Conservation (phyloP, 2,888 invertebrate species). For the Pachliopta kotzebuea region DNA sequence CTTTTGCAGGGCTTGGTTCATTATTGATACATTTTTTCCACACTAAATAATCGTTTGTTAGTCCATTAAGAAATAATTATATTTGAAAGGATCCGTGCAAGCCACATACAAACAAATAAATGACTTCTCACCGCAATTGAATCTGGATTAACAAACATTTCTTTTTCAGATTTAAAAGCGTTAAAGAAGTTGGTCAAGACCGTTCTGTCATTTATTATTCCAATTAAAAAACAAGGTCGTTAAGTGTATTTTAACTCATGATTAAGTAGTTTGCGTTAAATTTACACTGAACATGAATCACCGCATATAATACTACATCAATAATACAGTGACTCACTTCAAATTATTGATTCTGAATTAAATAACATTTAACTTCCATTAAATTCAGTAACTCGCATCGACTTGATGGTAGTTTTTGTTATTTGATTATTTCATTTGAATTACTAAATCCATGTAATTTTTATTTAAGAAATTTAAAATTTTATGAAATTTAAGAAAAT, state of each 20-base stretch:
- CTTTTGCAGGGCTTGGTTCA: too few species aligned
- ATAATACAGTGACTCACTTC: constrained; percentile 20
- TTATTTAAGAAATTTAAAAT: too few species aligned
- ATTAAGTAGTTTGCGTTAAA: neutral
- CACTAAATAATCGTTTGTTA: too few species aligned
- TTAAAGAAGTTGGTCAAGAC: neutral
- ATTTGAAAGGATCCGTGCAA: too few species aligned
- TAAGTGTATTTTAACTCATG: constrained; percentile 1
- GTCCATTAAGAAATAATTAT: too few species aligned
- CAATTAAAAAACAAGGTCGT: neutral
- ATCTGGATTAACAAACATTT: neutral
- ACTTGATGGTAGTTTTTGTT: too few species aligned
- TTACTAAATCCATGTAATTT: too few species aligned
- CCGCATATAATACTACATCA: constrained; percentile 7
- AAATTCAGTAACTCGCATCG: neutral
- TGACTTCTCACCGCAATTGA: neutral
- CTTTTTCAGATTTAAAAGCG: neutral
- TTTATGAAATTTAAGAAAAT: too few species aligned
- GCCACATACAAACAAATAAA: too few species aligned
- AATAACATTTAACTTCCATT: neutral
- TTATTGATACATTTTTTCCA: too few species aligned
- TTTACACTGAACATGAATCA: constrained; percentile 14
- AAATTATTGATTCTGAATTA: constrained; percentile 20
- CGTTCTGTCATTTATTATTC: neutral
- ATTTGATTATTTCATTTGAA: too few species aligned